phyloP scores from a whole-genome alignment of 2,888 invertebrate genomes.

The Agelastica alni region DNA sequence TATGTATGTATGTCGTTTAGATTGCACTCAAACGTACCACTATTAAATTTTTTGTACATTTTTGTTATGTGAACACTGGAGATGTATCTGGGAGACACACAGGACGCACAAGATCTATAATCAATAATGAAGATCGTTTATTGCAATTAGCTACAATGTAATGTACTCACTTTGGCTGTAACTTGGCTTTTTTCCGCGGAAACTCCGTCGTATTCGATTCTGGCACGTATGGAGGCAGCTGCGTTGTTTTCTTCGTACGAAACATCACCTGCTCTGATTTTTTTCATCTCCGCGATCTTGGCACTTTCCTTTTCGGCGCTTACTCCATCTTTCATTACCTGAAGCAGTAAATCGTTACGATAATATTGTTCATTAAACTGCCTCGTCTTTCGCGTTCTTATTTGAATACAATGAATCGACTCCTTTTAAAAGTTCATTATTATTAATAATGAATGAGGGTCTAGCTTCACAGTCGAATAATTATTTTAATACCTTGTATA shows the following conservation, averaged over 20 bases:
- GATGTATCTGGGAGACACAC: no score
- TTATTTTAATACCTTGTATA: no score
- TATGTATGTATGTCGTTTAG: no score
- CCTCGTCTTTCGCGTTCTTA: background rate
- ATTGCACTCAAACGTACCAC: no score
- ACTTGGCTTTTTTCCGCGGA: constrained; percentile 85
- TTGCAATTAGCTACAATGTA: background rate
- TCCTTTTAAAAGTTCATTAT: background rate
- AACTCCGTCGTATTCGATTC: constrained; percentile 82
- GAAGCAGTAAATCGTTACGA: constrained; percentile 1
- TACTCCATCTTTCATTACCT: constrained; percentile 79
- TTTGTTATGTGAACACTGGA: no score
- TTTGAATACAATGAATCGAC: constrained; percentile 21
- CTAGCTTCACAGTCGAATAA: no score
- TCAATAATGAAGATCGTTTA: no score
- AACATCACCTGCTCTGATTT: constrained; percentile 79
- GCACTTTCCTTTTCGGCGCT: constrained; percentile 79
- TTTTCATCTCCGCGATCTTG: constrained; percentile 71
- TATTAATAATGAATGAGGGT: no score
- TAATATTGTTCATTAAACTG: no score
- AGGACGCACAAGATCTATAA: no score
- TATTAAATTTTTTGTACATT: no score
- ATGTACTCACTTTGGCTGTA: constrained; percentile 71
- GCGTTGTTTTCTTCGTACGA: constrained; percentile 81
- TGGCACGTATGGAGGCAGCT: constrained; percentile 76